phyloP scores from a whole-genome alignment of 2,797 vertebrate genomes.

The Platalea minor region DNA sequence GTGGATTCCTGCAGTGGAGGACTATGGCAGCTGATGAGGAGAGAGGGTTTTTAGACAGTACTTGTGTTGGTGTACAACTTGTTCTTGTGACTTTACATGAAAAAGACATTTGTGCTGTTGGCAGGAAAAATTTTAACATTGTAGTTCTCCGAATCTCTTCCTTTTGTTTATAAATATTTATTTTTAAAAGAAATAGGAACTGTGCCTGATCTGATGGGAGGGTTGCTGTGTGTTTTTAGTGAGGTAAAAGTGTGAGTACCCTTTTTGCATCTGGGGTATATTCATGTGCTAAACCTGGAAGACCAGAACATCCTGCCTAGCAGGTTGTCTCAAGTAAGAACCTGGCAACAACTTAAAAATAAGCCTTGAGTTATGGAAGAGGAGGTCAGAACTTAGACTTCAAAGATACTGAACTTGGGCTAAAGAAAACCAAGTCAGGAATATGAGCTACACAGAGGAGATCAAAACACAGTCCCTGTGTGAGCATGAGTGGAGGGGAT shows the following conservation, averaged over 20 bases:
- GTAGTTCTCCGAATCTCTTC: constrained; percentile 64
- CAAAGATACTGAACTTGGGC: background rate
- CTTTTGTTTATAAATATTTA: constrained; percentile 81
- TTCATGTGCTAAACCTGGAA: background rate
- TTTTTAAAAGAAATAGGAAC: constrained; percentile 72
- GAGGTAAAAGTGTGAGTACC: background rate
- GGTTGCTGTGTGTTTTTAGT: background rate
- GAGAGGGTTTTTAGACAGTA: background rate
- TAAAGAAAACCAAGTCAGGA: background rate
- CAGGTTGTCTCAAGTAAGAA: background rate
- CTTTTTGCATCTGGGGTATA: background rate
- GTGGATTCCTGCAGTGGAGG: background rate
- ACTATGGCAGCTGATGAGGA: background rate
- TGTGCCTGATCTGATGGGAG: background rate
- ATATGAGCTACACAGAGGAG: background rate
- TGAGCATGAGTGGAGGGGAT: background rate
- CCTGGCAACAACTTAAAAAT: background rate
- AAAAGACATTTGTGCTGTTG: constrained; percentile 59
- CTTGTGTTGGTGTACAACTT: constrained; percentile 49
- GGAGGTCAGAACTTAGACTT: background rate
- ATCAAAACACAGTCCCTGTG: background rate
- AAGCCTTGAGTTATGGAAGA: background rate
- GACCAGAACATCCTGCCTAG: background rate
- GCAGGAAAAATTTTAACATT: constrained; percentile 56
- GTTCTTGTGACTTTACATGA: constrained; percentile 59